A percentile compares a stretch with the other conserved stretches of the same genome.
These are phyloP conservation scores for Macrosiphum euphorbiae DNA, from an alignment of 2,888 invertebrate species.

Conservation along the genomic window DNA sequence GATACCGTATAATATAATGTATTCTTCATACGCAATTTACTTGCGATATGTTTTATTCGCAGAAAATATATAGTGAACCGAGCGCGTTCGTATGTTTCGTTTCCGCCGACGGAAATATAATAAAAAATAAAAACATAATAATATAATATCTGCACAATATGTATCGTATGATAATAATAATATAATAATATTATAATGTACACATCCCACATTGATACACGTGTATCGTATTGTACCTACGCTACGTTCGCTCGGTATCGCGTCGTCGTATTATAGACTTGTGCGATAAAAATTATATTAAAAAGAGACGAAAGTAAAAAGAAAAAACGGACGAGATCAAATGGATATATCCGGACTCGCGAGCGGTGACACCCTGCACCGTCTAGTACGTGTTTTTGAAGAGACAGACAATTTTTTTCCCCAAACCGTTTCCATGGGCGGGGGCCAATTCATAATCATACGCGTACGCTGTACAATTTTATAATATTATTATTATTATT, in stretches of 20 bases:
- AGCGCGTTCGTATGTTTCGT: not conserved
- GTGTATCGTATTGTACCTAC: no score
- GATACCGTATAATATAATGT: not conserved
- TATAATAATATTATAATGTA: no score
- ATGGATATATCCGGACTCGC: not conserved
- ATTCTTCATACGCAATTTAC: not conserved
- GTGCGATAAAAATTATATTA: not conserved
- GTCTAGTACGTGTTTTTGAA: no score
- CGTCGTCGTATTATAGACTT: not conserved
- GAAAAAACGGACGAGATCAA: not conserved
- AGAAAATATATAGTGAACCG: not conserved
- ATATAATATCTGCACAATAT: no score
- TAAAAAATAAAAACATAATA: not conserved
- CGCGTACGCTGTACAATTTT: not conserved
- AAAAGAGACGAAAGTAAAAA: not conserved
- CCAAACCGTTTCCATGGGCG: not conserved
- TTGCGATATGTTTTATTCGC: slow-evolving; percentile 11
- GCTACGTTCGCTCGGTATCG: not conserved
- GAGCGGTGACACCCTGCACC: not conserved
- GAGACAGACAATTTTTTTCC: not conserved
- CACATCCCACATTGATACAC: no score
- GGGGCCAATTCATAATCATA: not conserved
- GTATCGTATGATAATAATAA: no score
- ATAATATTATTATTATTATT: not conserved
- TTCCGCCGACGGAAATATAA: not conserved